Conservation (phyloP, 2,888 invertebrate species). For the Anarsia innoxiella region DNA sequence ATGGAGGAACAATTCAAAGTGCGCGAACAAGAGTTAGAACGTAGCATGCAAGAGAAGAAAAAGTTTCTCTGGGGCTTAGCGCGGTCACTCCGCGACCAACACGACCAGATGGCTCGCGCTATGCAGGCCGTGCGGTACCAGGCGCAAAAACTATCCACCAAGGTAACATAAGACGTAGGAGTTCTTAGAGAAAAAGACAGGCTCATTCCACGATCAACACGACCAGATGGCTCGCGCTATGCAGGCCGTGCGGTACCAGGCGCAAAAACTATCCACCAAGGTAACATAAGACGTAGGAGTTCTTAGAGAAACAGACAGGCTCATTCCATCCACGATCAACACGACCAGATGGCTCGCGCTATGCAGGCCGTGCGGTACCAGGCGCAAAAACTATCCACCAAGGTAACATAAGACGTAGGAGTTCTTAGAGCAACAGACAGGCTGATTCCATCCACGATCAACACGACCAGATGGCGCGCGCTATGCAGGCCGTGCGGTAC, state of each 20-base stretch:
- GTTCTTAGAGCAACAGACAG: slow-evolving; percentile 55
- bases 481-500: background rate
- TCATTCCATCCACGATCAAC: slow-evolving; percentile 47
- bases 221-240: slow-evolving; percentile 27
- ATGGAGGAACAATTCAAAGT: slow-evolving; percentile 45
- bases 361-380: background rate
- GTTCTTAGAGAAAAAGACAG: slow-evolving; percentile 55
- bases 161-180: slow-evolving; percentile 37
- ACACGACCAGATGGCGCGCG: slow-evolving; percentile 35
- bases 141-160: slow-evolving; percentile 32
- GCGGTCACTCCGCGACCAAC: slow-evolving; percentile 44
- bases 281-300: slow-evolving; percentile 34
- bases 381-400: slow-evolving; percentile 15
- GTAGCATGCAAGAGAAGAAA: slow-evolving; percentile 44
- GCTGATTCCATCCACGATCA: slow-evolving; percentile 44
- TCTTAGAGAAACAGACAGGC: slow-evolving; percentile 53
- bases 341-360: slow-evolving; percentile 31
- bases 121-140: slow-evolving; percentile 39
- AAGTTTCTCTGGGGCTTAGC: slow-evolving; percentile 57
- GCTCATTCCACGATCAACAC: slow-evolving; percentile 46
- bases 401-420: slow-evolving; percentile 37
- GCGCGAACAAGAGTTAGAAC: slow-evolving; percentile 37
- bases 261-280: slow-evolving; percentile 25
- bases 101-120: slow-evolving; percentile 39
- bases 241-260: background rate